Evolutionary conservation across 2,113 vertebrate species (phyloP).

Genomic region (Panurus biarmicus): DNA sequence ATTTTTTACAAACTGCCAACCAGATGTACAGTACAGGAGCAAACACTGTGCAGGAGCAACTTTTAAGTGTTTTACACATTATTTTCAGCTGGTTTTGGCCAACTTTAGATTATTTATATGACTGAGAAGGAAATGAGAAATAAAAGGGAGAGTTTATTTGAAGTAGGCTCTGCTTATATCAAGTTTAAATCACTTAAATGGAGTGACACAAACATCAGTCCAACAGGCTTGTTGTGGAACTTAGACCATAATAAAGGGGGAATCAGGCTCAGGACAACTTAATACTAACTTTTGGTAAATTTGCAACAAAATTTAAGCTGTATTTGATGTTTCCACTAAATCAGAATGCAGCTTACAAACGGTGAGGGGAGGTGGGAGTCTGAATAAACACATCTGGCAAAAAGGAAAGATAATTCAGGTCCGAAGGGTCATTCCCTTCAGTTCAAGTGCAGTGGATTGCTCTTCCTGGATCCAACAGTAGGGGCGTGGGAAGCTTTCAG

Average conservation of each 20-base stretch:
- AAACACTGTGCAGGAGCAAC: not conserved
- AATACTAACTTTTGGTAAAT: not conserved
- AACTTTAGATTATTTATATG: not conserved
- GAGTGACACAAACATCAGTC: not conserved
- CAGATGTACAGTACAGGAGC: not conserved
- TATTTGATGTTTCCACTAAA: not conserved
- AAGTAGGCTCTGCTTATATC: not conserved
- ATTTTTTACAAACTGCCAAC: not conserved
- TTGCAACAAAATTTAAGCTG: not conserved
- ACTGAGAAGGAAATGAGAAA: not conserved
- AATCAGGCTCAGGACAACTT: not conserved
- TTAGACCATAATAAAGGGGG: not conserved
- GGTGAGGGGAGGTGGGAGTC: not conserved
- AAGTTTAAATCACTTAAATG: not conserved
- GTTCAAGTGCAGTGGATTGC: conserved; percentile 34
- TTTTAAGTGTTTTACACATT: not conserved
- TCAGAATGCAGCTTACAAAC: not conserved
- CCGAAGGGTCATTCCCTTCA: conserved; percentile 20
- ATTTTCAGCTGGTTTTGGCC: not conserved
- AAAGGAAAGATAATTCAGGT: not conserved
- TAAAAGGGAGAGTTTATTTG: not conserved
- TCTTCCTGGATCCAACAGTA: conserved; percentile 63
- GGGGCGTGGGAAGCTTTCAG: conserved; percentile 67
- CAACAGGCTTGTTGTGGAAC: not conserved
- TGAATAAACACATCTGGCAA: not conserved